Evolutionary conservation across 1,140 invertebrate genomes (phyloP).

Genomic region (Phthorimaea operculella): DNA sequence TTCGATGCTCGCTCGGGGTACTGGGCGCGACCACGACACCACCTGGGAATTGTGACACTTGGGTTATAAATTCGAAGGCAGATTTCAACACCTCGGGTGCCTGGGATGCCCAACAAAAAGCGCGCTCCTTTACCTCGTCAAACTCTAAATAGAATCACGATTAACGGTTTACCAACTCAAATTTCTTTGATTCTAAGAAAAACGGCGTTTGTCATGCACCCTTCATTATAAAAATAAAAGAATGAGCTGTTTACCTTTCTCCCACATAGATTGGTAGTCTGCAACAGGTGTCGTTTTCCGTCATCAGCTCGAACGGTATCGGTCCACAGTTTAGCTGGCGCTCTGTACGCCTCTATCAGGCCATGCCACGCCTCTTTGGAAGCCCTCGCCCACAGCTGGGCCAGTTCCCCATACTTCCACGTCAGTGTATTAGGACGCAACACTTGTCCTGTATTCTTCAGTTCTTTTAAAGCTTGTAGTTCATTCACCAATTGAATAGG

Average conservation of each 20-base stretch:
- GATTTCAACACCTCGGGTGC: no score
- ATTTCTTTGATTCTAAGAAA: no score
- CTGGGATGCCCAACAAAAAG: no score
- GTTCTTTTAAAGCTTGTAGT: conserved; percentile 39
- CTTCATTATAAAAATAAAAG: no score
- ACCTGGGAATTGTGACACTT: conserved; percentile 44
- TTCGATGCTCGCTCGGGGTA: conserved; percentile 62
- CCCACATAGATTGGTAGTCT: conserved; percentile 78
- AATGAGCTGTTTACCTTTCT: conserved; percentile 73
- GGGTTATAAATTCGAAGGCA: no score
- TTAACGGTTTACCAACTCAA: no score
- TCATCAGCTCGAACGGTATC: conserved; percentile 47
- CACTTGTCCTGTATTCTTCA: conserved; percentile 39
- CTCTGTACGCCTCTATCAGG: conserved; percentile 37
- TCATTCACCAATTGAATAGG: conserved; percentile 41
- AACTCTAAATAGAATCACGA: no score
- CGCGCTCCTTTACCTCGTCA: no score
- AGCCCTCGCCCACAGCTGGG: conserved; percentile 39
- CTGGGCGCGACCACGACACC: conserved; percentile 78
- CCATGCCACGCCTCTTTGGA: conserved; percentile 34
- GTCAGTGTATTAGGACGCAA: conserved; percentile 39
- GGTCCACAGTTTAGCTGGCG: conserved; percentile 47
- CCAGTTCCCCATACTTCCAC: conserved; percentile 54
- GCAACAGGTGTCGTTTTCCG: conserved; percentile 69
- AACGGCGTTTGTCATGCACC: no score